Base-by-base conservation (phyloP, 2,113 vertebrate genomes). In the Nerophis ophidion region DNA sequence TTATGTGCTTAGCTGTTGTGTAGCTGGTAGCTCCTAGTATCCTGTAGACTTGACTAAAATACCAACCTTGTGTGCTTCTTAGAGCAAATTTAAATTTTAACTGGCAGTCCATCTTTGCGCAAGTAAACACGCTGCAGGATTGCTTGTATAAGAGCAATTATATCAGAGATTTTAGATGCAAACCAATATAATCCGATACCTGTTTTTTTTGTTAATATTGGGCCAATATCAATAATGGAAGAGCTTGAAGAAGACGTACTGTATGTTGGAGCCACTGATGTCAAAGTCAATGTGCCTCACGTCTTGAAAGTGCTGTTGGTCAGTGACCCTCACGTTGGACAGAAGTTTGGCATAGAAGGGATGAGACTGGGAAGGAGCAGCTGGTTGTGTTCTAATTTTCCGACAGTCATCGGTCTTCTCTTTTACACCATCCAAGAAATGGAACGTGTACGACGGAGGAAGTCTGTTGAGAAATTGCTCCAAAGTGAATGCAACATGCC, bases 221-320 rank as follows among this genome's bases (percentile, higher is more conserved):
- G 26, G 26, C 26, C 26, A 4, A 26, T 26, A 26, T 26, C 26
- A 26, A 26, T 26, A 26, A 26, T 26, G 26, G 26, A 26, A 26
- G 4, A 26, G 26, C 26, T 26, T 4, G 17, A 42, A 16, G 54
- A 38, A 11, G 1, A 65, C 93, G 89, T 65, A 98, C 97, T 86
- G 77, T 8, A 99, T 91, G 50, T 89, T 85, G 0, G 96, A 98
- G 63, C 87, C 91, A 0, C 75, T 52, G 46, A 97, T 66, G 57
- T 99, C 93, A 0, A 99, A 95, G 65, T 96, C 93, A 0, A 99
- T 91, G 65, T 89, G 93, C 10, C 96, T 91, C 8, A 98, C 95
- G 0, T 99, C 96, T 87, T 99, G 97, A 74, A 95, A 99, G 65
- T 99, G 96, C 0, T 71, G 79, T 0, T 46, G 52, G 8, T 91